Evolutionary conservation across 2,888 invertebrate genomes (phyloP), one percentile per base, ranked within the genome.

Genomic region (Euclidia mi): DNA sequence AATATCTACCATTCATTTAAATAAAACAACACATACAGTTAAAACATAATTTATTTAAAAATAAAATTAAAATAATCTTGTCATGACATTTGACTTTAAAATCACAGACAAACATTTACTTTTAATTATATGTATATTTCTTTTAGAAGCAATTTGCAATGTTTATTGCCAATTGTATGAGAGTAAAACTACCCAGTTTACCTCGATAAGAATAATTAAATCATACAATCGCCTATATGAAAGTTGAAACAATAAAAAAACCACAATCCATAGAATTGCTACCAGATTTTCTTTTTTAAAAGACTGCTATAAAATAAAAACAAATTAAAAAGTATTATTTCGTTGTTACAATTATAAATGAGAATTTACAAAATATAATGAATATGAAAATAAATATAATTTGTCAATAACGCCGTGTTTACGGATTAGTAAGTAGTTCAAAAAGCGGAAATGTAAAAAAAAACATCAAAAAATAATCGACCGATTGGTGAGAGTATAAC

Each of bases 21-120:
- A 20, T 1, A 20, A 6, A 6, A 20, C 20, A 20, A 20, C 56
- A 45, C 68, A 44, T 61, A 76, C 64, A 74, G 46, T 69, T 65
- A 80, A 79, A 81, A 82, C 79, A 76, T 82, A 83, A 84, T 86
- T 69, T 69, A 74, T 59, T 88, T 72, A 61, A 69, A 80, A 79
- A 75, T 69, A 71, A 73, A 75, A 78, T 76, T 65, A 80, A 66
- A 79, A 78, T 74, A 73, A 77, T 70, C 75, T 78, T 86, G 87
- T 89, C 89, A 89, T 88, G 89, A 82, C 63, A 59, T 60, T 77
- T 71, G 63, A 59, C 55, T 61, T 40, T 55, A 65, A 76, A 85
- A 87, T 87, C 86, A 88, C 87, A 87, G 85, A 77, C 74, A 67
- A 62, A 60, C 4, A 41, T 12, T 18, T 28, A 40, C 20, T n/a